Conservation (phyloP, 2,888 invertebrate species). For the Pristionchus fissidentatus region DNA sequence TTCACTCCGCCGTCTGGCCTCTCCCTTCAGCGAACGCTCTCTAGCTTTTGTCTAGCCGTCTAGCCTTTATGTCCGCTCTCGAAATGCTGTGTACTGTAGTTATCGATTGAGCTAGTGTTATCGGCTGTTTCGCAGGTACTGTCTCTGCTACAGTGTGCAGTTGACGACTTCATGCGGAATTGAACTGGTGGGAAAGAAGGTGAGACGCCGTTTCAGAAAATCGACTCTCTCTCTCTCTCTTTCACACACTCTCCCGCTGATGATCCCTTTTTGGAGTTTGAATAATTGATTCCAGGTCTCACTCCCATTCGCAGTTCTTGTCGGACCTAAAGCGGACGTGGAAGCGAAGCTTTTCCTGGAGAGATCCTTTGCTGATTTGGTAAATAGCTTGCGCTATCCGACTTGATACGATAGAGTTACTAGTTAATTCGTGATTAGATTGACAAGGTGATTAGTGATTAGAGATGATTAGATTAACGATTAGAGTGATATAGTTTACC, state of each 20-base stretch:
- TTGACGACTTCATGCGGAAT: constrained; percentile 70
- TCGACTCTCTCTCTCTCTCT: constrained; percentile 4
- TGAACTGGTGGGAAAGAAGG: constrained; percentile 70
- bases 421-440: not conserved
- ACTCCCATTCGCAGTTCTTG: constrained; percentile 74
- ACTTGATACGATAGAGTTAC: not conserved
- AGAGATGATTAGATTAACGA: too few relatives aligned
- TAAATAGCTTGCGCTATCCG: constrained; percentile 38
- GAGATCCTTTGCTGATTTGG: constrained; percentile 71
- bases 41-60: too few relatives aligned
- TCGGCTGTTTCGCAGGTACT: too few relatives aligned
- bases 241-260: not conserved
- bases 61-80: too few relatives aligned
- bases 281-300: constrained; percentile 66
- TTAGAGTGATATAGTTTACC: too few relatives aligned
- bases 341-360: constrained; percentile 74
- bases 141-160: constrained; percentile 72
- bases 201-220: not conserved
- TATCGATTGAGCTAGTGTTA: too few relatives aligned
- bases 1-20: too few relatives aligned
- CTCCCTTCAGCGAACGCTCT: too few relatives aligned
- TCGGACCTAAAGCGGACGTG: constrained; percentile 74
- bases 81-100: too few relatives aligned
- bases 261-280: not conserved
- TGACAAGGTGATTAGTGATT: too few relatives aligned